phyloP scores from a whole-genome alignment of 2,888 invertebrate genomes.

The Nymphalis c-album region DNA sequence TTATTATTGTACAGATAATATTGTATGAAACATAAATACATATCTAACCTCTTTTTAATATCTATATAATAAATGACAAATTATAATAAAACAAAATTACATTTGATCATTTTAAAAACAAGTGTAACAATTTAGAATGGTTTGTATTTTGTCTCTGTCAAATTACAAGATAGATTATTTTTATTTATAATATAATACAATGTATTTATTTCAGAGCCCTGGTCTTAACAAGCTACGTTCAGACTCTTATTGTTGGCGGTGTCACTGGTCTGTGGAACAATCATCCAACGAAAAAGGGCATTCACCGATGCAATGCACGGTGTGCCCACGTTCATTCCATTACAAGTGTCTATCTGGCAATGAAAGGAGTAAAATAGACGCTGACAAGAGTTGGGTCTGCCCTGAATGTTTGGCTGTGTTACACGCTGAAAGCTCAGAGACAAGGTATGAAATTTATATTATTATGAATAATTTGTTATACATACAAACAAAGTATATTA shows the following conservation, averaged over 20 bases:
- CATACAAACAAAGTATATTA: too few species aligned
- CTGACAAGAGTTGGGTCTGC: conserved; percentile 87
- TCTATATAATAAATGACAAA: not conserved
- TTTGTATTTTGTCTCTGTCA: not conserved
- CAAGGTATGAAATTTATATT: conserved; percentile 72
- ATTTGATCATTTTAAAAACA: not conserved
- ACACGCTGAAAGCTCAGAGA: conserved; percentile 86
- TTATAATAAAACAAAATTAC: not conserved
- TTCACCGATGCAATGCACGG: conserved; percentile 84
- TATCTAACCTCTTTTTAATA: not conserved
- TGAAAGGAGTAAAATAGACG: conserved; percentile 68
- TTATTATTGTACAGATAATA: not conserved
- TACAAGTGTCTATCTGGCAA: conserved; percentile 85
- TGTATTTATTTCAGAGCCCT: conserved; percentile 42
- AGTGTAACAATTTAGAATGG: not conserved
- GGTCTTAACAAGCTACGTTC: conserved; percentile 64
- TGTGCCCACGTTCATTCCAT: conserved; percentile 93
- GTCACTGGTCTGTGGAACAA: conserved; percentile 86
- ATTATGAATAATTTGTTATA: too few species aligned
- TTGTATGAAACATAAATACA: not conserved
- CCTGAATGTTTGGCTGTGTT: conserved; percentile 90
- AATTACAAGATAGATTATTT: too few species aligned
- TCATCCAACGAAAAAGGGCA: conserved; percentile 63
- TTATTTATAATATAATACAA: too few species aligned
- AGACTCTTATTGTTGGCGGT: conserved; percentile 95